A percentile compares a stretch with the other conserved stretches of the same genome.
Conservation (phyloP, 2,888 invertebrate species). For the Bombyx huttoni region DNA sequence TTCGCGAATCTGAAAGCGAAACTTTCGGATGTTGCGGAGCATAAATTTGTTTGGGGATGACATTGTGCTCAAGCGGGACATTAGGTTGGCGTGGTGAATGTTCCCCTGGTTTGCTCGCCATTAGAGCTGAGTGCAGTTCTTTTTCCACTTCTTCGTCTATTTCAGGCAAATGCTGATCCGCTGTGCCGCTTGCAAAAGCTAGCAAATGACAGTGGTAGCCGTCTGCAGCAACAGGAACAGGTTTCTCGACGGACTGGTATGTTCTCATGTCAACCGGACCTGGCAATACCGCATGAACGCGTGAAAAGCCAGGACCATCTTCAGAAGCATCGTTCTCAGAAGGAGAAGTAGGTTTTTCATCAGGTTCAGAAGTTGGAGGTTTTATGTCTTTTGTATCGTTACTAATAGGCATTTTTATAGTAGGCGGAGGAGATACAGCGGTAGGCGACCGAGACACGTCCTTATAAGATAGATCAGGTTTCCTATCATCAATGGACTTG, state of each 20-base stretch:
- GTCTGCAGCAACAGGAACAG: constrained; percentile 69
- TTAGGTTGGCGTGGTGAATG: constrained; percentile 16
- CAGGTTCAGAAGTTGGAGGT: constrained; percentile 57
- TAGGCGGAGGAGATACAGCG: constrained; percentile 62
- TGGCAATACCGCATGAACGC: constrained; percentile 82
- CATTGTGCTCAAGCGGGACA: constrained; percentile 16
- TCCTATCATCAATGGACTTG: constrained; percentile 50
- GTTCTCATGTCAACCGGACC: constrained; percentile 93
- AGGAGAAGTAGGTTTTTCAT: constrained; percentile 25
- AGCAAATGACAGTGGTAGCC: constrained; percentile 75
- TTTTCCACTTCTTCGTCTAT: constrained; percentile 87
- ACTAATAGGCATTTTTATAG: constrained; percentile 37
- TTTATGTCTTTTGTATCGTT: constrained; percentile 56
- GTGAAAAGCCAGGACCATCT: constrained; percentile 43
- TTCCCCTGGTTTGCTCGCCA: constrained; percentile 62
- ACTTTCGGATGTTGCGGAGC: constrained; percentile 74
- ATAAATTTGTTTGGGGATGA: constrained; percentile 30
- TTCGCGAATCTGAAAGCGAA: constrained; percentile 83
- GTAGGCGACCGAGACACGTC: constrained; percentile 74
- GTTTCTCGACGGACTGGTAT: constrained; percentile 77
- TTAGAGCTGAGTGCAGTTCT: constrained; percentile 78
- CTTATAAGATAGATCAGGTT: constrained; percentile 66
- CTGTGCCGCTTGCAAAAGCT: constrained; percentile 77
- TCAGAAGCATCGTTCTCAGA: constrained; percentile 21
- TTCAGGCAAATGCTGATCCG: constrained; percentile 79